Conservation (phyloP, 2,113 vertebrate species). For the Columbina picui region DNA sequence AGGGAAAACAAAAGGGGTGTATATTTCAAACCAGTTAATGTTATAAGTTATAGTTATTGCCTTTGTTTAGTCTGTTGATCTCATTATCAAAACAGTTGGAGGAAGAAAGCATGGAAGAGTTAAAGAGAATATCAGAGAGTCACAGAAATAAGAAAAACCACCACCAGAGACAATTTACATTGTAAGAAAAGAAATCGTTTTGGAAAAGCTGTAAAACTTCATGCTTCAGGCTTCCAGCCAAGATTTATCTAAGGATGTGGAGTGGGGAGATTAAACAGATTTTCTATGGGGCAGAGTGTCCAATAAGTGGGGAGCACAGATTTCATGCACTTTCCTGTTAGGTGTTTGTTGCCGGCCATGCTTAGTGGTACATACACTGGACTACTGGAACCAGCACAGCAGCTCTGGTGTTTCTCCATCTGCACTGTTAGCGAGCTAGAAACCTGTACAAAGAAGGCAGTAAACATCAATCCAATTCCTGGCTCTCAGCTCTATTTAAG, state of each 20-base stretch:
- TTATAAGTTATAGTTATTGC: neutral
- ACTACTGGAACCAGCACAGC: neutral
- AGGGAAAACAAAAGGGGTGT: neutral
- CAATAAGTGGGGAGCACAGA: neutral
- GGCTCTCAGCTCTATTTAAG: neutral
- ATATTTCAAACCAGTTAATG: neutral
- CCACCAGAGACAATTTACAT: constrained; percentile 10
- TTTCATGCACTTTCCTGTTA: neutral
- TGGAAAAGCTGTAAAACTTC: constrained; percentile 30
- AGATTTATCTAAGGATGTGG: constrained; percentile 14
- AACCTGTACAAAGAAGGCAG: neutral
- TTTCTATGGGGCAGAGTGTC: neutral
- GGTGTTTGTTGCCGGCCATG: accelerated
- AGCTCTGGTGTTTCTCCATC: neutral
- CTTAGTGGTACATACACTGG: neutral
- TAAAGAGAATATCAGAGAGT: neutral
- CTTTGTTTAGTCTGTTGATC: neutral
- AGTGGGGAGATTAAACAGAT: constrained; percentile 14
- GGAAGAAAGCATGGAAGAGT: neutral
- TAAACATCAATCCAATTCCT: neutral
- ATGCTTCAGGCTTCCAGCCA: constrained; percentile 16
- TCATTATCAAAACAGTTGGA: neutral
- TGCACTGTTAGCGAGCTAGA: neutral
- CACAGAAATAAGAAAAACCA: neutral
- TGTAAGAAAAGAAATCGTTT: constrained; percentile 28